These are phyloP conservation scores for Catalaphyllia jardinei DNA, from an alignment of 64 coral and sea anemone genomes.

Conservation along the genomic window DNA sequence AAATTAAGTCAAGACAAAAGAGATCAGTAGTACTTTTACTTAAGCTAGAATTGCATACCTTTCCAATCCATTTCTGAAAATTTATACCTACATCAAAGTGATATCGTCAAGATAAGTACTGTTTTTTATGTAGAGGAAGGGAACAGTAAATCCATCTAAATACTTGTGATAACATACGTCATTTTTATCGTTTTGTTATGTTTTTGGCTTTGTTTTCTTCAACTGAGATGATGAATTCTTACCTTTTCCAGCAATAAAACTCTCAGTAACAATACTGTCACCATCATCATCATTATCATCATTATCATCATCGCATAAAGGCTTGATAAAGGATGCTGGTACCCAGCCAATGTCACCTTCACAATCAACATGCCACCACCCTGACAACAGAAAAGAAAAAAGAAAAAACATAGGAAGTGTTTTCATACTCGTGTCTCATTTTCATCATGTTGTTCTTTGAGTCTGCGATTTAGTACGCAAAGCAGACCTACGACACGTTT, in stretches of 20 bases:
- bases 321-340: slow-evolving; percentile 80
- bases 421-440: too few species aligned
- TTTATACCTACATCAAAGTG: too few species aligned
- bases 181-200: background rate
- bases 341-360: slow-evolving; percentile 96
- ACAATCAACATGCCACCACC: slow-evolving; percentile 96
- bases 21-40: background rate
- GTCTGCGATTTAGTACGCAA: too few species aligned
- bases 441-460: too few species aligned
- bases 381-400: slow-evolving; percentile 25
- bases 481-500: too few species aligned
- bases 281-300: slow-evolving; percentile 42
- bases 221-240: background rate
- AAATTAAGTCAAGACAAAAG: background rate
- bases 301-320: background rate
- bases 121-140: too few species aligned
- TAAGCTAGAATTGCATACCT: too few species aligned
- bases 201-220: background rate
- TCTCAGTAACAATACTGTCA: background rate
- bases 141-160: too few species aligned
- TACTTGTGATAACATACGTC: too few species aligned
- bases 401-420: background rate
- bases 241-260: slow-evolving; percentile 25
- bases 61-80: too few species aligned
- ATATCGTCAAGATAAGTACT: too few species aligned